Conservation (phyloP, 2,888 invertebrate species). For the Ochlodes sylvanus region DNA sequence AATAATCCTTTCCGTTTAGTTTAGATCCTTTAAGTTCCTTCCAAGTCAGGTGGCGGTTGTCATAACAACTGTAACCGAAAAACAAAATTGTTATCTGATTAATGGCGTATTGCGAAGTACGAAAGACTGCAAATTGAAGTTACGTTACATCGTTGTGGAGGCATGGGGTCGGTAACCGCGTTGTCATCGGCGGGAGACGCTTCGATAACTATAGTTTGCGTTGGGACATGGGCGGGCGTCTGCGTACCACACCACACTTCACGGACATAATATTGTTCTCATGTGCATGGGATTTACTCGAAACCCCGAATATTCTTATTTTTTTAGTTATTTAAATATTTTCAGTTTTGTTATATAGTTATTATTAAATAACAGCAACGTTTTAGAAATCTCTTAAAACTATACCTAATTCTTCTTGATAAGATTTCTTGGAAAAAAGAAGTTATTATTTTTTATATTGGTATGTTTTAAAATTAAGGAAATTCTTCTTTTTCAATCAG, state of each 20-base stretch:
- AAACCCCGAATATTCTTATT: not conserved
- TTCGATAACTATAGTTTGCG: slow-evolving; percentile 58
- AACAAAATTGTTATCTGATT: not conserved
- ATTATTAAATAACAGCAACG: no score
- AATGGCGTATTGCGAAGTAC: slow-evolving; percentile 53
- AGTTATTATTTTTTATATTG: no score
- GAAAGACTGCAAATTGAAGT: slow-evolving; percentile 63
- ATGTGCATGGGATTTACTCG: no score
- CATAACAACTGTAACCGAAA: not conserved
- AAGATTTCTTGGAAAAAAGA: no score
- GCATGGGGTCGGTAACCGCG: slow-evolving; percentile 72
- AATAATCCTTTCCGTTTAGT: no score
- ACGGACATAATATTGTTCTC: no score
- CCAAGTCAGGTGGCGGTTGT: not conserved
- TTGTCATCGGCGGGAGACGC: slow-evolving; percentile 64
- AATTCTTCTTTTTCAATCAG: no score
- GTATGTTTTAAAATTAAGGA: no score
- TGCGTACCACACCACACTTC: not conserved
- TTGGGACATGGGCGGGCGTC: slow-evolving; percentile 36
- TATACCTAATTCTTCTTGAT: no score
- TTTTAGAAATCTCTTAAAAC: no score
- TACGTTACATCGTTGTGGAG: slow-evolving; percentile 58
- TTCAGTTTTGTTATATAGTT: no score
- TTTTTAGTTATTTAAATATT: not conserved
- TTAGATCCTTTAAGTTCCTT: not conserved